phyloP scores from a whole-genome alignment of 2,797 vertebrate genomes.

The Paguma larvata region DNA sequence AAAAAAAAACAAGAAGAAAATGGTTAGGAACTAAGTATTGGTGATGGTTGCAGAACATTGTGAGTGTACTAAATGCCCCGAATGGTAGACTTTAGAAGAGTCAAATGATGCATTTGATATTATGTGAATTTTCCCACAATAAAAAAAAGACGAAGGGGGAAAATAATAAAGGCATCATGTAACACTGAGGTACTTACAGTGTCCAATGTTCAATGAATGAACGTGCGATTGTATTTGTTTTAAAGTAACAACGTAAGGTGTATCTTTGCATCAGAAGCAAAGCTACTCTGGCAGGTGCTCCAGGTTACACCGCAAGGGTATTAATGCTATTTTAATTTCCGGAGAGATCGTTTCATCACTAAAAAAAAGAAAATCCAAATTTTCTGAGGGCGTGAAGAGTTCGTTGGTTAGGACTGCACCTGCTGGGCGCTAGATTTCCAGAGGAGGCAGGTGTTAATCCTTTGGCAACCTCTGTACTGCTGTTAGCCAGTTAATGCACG shows the following conservation, averaged over 20 bases:
- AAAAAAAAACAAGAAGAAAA: not conserved
- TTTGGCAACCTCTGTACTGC: not conserved
- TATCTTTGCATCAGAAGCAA: not conserved
- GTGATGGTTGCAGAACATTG: not conserved
- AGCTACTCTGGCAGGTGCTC: not conserved
- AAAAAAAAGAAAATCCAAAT: not conserved
- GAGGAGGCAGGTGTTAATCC: slow-evolving; percentile 9
- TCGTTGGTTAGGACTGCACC: not conserved
- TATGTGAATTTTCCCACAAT: not conserved
- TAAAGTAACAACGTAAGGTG: not conserved
- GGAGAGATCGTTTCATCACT: slow-evolving; percentile 14
- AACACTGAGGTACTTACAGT: not conserved
- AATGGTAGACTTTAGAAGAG: not conserved
- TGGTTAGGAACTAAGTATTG: not conserved
- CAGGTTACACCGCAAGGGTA: not conserved
- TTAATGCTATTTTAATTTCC: not conserved
- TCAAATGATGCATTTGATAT: not conserved
- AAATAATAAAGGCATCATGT: not conserved
- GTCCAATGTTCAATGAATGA: not conserved
- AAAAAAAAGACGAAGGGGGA: not conserved
- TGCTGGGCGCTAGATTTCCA: not conserved
- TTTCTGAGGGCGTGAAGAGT: not conserved
- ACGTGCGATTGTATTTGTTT: not conserved
- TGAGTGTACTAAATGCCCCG: not conserved
- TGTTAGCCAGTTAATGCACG: not conserved